phyloP scores from a whole-genome alignment of 2,888 invertebrate species.

The Hydrotaea diabolus region DNA sequence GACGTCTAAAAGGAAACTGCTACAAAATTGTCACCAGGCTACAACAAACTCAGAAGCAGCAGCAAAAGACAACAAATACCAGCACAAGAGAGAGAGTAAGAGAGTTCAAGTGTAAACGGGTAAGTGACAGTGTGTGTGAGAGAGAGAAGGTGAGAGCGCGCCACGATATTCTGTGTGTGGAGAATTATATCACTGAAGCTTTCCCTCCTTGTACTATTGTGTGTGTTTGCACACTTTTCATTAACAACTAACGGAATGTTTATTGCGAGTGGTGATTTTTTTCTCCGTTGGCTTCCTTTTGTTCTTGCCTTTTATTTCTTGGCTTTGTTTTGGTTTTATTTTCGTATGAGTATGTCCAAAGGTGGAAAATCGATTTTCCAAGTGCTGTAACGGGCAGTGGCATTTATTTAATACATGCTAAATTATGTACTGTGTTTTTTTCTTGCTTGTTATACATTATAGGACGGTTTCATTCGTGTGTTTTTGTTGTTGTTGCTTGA shows the following conservation, averaged over 20 bases:
- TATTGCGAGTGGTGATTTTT: not conserved
- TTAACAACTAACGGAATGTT: constrained; percentile 75
- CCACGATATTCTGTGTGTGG: not conserved
- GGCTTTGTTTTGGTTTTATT: constrained; percentile 62
- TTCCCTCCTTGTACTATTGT: constrained; percentile 69
- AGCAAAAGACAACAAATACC: constrained; percentile 22
- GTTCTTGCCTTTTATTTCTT: constrained; percentile 50
- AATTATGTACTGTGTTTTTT: constrained; percentile 22
- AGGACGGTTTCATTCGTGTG: constrained; percentile 60
- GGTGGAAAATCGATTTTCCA: constrained; percentile 63
- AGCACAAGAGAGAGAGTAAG: constrained; percentile 34
- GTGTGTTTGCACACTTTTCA: constrained; percentile 55
- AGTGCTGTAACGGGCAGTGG: constrained; percentile 62
- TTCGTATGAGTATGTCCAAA: constrained; percentile 57
- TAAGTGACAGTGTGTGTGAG: constrained; percentile 31
- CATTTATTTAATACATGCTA: constrained; percentile 28
- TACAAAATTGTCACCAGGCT: constrained; percentile 62
- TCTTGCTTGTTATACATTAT: constrained; percentile 33
- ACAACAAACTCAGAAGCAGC: constrained; percentile 31
- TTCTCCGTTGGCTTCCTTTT: not conserved
- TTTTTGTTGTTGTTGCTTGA: constrained; percentile 7
- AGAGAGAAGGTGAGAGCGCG: not conserved
- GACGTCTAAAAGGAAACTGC: constrained; percentile 74
- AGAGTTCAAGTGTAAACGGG: constrained; percentile 6
- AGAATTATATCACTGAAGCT: constrained; percentile 50